Evolutionary conservation across 2,797 vertebrate species (phyloP).

Genomic region (Thalassophryne amazonica): DNA sequence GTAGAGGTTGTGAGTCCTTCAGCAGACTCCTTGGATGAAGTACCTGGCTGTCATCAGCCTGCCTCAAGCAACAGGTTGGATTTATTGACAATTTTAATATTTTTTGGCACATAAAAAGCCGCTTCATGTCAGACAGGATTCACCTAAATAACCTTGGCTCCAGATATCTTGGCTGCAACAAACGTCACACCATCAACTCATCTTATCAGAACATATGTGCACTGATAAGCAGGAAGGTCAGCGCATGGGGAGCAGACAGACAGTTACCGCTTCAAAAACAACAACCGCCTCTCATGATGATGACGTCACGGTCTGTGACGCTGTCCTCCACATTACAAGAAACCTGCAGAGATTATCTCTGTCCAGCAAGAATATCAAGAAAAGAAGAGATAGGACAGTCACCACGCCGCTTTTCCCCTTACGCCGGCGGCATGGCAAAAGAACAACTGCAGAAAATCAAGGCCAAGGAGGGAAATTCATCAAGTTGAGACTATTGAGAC

Average conservation of each 20-base stretch:
- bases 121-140: background rate
- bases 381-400: too few species aligned
- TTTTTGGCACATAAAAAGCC: background rate
- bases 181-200: background rate
- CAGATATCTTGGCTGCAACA: background rate
- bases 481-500: too few species aligned
- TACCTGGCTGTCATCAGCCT: background rate
- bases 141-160: background rate
- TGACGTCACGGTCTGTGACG: background rate
- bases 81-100: constrained; percentile 1
- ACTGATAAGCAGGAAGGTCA: constrained; percentile 2
- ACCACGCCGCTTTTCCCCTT: too few species aligned
- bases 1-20: background rate
- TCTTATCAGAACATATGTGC: background rate
- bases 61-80: background rate
- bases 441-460: too few species aligned
- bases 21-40: background rate
- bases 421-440: too few species aligned
- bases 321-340: background rate
- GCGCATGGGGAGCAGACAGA: background rate
- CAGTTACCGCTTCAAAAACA: background rate
- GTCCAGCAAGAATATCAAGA: too few species aligned
- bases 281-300: too few species aligned
- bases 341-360: too few species aligned
- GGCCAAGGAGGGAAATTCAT: too few species aligned